Evolutionary conservation across 2,888 invertebrate genomes (phyloP).

Genomic region (Stenodema calcarata): DNA sequence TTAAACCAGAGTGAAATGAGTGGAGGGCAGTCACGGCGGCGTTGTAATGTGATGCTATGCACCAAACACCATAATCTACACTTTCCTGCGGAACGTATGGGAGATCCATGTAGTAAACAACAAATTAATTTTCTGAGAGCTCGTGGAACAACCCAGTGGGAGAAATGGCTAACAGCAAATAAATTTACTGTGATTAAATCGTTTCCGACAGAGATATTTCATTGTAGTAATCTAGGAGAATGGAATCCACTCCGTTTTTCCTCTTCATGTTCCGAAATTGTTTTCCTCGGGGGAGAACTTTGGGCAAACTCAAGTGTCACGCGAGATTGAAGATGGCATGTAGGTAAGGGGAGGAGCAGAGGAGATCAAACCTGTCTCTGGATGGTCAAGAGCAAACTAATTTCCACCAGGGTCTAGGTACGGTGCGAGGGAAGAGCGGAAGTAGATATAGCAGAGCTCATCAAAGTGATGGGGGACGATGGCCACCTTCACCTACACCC

Average conservation of each 20-base stretch:
- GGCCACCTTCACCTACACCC: neutral
- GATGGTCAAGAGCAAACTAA: slow-evolving; percentile 3
- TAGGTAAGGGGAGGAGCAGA: neutral
- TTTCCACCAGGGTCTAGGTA: neutral
- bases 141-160: neutral
- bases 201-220: neutral
- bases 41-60: too few relatives aligned
- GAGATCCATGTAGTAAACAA: too few relatives aligned
- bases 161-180: neutral
- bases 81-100: too few relatives aligned
- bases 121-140: too few relatives aligned
- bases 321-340: slow-evolving; percentile 12
- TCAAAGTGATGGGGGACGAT: neutral
- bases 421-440: neutral
- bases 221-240: neutral
- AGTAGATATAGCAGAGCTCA: slow-evolving; percentile 8
- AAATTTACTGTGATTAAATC: neutral
- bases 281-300: neutral
- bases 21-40: too few relatives aligned
- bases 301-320: slow-evolving; percentile 4
- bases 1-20: too few relatives aligned
- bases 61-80: too few relatives aligned
- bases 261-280: slow-evolving; percentile 7
- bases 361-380: slow-evolving; percentile 7
- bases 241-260: neutral